Conservation (phyloP, 2,888 invertebrate species). For the Disparrhopalites patrizii region DNA sequence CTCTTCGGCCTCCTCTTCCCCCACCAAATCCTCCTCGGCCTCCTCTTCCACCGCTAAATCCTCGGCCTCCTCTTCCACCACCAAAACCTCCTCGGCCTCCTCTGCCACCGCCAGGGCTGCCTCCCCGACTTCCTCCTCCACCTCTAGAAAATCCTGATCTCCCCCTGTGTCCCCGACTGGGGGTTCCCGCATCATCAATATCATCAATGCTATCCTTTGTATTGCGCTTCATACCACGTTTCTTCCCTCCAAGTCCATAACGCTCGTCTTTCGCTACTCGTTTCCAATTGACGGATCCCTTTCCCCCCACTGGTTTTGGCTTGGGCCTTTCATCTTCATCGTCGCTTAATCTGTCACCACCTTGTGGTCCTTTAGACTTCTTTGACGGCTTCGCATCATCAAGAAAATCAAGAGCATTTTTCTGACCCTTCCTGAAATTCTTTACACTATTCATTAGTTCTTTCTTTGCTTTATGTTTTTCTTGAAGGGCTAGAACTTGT, state of each 20-base stretch:
- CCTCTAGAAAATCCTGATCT: slow-evolving; percentile 22
- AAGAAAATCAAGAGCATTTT: slow-evolving; percentile 73
- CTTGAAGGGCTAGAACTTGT: slow-evolving; percentile 74
- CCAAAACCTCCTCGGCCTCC: slow-evolving; percentile 19
- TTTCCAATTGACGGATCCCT: slow-evolving; percentile 28
- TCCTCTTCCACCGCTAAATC: slow-evolving; percentile 2
- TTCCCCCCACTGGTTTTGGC: slow-evolving; percentile 10
- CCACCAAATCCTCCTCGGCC: slow-evolving; percentile 12
- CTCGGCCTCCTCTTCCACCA: slow-evolving; percentile 14
- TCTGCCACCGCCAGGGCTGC: not conserved
- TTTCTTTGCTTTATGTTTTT: slow-evolving; percentile 84
- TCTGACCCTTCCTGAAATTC: slow-evolving; percentile 80
- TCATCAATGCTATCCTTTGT: slow-evolving; percentile 45
- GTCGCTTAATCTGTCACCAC: not conserved
- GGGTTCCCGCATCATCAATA: slow-evolving; percentile 24
- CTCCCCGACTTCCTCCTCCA: slow-evolving; percentile 20
- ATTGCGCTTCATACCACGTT: slow-evolving; percentile 42
- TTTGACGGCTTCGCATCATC: slow-evolving; percentile 58
- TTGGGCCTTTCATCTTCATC: slow-evolving; percentile 16
- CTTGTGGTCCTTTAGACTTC: slow-evolving; percentile 6
- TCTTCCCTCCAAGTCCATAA: slow-evolving; percentile 44
- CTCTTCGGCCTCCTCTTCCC: slow-evolving; percentile 3
- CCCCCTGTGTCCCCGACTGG: slow-evolving; percentile 22
- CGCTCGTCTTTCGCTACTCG: slow-evolving; percentile 42
- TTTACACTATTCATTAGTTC: slow-evolving; percentile 89